Base-by-base conservation (phyloP, 2,113 vertebrate genomes). In the Nycticebus coucang region DNA sequence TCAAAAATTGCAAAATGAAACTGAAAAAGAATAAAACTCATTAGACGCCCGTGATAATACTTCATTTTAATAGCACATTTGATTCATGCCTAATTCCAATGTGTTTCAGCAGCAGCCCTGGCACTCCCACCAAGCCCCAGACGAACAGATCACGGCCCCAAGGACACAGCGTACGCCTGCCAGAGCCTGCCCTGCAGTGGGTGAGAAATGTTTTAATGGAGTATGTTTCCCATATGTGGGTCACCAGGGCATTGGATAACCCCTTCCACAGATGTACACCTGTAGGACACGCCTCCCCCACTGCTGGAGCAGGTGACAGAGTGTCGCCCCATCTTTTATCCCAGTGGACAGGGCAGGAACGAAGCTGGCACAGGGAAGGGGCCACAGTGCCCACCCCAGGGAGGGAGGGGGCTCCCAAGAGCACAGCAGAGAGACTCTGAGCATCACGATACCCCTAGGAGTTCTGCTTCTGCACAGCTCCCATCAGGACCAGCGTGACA, bases 51-150 rank as follows among this genome's bases (percentile, higher is more conserved):
- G 90, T 4, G 96, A 64, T 60, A 82, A 87, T 96, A 81, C 95
- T 96, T 96, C 33, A 78, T 95, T 97, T 96, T 94, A 98, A 98
- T 79, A 87, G 92, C 35, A 87, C 95, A 53, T 82, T 95, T 97
- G 96, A 97, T 97, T 97, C 96, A 94, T 74, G 33, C 94, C 91
- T 66, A 82, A 97, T 95, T 97, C 95, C 94, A 68, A 30, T 5
- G 89, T 12, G 74, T 75, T 78, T 92, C 1, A 0, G 53, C 75
- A 26, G 80, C 9, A 33, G 85, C 95, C 96, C 79, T 30, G 0
- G 1, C 0, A 35, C 86, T 87, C 4, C 89, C 96, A 50, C 71
- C 66, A 53, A 0, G 4, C 26, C 18, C 50, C 97, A 92, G 95
- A 96, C 22, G 94, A 97, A 97, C 2, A 83, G 85, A 55, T 81